phyloP scores from a whole-genome alignment of 2,797 vertebrate species.

The Sus cebifrons region DNA sequence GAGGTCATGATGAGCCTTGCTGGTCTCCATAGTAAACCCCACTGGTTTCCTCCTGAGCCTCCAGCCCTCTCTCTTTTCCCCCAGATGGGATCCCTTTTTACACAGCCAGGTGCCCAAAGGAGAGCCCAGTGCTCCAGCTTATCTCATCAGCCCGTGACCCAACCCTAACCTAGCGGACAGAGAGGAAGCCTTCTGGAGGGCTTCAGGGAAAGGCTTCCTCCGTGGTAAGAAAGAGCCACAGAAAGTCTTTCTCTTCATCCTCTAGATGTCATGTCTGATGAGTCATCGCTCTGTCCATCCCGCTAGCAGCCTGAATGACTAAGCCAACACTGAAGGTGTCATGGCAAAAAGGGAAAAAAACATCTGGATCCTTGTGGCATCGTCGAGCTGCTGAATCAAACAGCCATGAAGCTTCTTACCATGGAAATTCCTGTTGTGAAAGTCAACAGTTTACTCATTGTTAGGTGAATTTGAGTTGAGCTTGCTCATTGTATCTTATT shows the following conservation, averaged over 20 bases:
- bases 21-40: neutral
- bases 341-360: neutral
- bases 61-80: neutral
- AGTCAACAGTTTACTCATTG: neutral
- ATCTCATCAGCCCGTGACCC: neutral
- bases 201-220: neutral
- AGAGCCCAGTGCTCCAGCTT: neutral
- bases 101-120: neutral
- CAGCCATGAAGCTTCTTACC: neutral
- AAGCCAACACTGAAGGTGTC: slow-evolving; percentile 50
- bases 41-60: neutral
- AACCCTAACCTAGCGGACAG: neutral
- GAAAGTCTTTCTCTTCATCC: neutral
- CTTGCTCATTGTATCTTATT: slow-evolving; percentile 33
- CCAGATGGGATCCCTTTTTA: neutral
- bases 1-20: neutral
- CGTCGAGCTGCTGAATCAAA: neutral
- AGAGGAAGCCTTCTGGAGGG: neutral
- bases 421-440: neutral
- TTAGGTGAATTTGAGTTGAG: neutral
- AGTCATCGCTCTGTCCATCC: slow-evolving; percentile 1
- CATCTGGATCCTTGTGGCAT: neutral
- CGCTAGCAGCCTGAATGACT: slow-evolving; percentile 35
- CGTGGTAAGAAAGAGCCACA: neutral
- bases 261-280: neutral